A percentile compares a stretch with the other conserved stretches of the same genome.
phyloP scores from a whole-genome alignment of 2,888 invertebrate species.

The Leptinotarsa tumamoca region DNA sequence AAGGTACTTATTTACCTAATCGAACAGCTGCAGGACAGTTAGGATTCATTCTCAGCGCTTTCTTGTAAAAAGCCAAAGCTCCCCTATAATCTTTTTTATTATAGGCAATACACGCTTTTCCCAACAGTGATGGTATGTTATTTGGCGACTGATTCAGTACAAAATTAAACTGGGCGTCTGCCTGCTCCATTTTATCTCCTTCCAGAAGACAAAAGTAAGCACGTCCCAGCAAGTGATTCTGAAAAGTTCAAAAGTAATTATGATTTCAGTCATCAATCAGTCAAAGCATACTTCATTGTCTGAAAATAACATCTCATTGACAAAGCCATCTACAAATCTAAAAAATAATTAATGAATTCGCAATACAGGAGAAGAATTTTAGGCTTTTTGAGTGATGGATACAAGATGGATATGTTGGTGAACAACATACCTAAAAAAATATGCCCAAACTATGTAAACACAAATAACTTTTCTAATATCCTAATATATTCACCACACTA shows the following conservation, averaged over 20 bases:
- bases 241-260: conserved; percentile 48
- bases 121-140: conserved; percentile 96
- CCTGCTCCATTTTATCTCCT: conserved; percentile 99
- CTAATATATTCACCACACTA: too few relatives aligned
- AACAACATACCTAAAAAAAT: too few relatives aligned
- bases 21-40: conserved; percentile 96
- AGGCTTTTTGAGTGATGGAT: too few relatives aligned
- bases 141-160: conserved; percentile 94
- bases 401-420: neutral
- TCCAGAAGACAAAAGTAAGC: conserved; percentile 98
- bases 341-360: too few relatives aligned
- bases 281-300: neutral
- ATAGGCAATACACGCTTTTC: conserved; percentile 98
- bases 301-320: neutral
- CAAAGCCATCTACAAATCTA: too few relatives aligned
- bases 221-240: conserved; percentile 96
- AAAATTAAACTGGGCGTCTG: conserved; percentile 99
- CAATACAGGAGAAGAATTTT: too few relatives aligned
- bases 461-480: too few relatives aligned
- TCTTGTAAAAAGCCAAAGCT: conserved; percentile 96
- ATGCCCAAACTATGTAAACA: too few relatives aligned
- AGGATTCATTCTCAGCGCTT: conserved; percentile 94
- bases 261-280: too few relatives aligned
- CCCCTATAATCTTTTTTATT: conserved; percentile 96
- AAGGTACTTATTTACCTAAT: conserved; percentile 65